phyloP scores from a whole-genome alignment of 2,113 vertebrate genomes.

The Chaetodon auriga region DNA sequence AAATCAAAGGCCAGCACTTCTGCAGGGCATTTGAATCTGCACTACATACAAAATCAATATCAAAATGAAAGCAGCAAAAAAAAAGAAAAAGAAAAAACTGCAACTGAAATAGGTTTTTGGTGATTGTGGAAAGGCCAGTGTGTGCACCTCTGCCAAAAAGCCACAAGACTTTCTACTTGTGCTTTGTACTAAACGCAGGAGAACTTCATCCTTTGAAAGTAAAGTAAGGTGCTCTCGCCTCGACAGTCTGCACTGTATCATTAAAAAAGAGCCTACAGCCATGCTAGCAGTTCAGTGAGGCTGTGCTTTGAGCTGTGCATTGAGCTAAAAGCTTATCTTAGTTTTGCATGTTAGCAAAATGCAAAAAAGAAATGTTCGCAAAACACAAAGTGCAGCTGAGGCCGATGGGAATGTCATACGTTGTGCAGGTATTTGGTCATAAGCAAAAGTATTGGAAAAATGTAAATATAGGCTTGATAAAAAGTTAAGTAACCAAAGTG shows the following conservation, averaged over 20 bases:
- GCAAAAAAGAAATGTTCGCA: no score
- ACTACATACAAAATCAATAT: conserved; percentile 17
- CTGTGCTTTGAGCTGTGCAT: background rate
- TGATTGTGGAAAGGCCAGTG: background rate
- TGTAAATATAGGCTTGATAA: background rate
- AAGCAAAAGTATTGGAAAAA: no score
- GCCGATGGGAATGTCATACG: background rate
- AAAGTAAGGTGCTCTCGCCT: background rate
- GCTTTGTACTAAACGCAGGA: background rate
- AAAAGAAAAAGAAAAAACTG: background rate
- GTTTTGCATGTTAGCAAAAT: no score
- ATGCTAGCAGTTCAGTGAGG: background rate
- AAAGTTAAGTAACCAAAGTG: background rate
- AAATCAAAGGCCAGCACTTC: background rate
- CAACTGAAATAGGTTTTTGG: background rate
- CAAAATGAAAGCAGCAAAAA: background rate
- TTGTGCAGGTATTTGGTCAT: no score
- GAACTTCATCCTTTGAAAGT: background rate
- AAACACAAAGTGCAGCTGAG: background rate
- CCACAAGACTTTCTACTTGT: background rate
- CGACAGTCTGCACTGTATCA: background rate
- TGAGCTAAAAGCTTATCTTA: background rate
- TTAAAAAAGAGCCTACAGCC: background rate
- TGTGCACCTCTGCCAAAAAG: background rate
- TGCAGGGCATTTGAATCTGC: conserved; percentile 13